Conservation (phyloP, 1,140 invertebrate species). For the Stegodyphus mimosarum region DNA sequence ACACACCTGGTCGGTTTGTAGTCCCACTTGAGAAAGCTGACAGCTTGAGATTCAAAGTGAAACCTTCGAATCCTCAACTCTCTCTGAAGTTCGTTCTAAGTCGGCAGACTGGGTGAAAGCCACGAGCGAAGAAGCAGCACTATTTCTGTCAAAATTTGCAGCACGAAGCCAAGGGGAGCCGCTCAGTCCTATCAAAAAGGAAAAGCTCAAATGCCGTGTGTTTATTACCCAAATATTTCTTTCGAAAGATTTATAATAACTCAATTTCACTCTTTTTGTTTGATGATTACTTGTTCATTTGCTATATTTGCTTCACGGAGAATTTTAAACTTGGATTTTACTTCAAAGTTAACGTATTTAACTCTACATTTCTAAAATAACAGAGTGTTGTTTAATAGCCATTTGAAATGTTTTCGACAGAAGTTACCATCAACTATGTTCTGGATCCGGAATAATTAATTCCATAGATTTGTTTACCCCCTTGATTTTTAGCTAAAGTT, state of each 20-base stretch:
- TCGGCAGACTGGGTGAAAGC: neutral
- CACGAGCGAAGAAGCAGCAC: neutral
- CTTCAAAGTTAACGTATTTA: too few species aligned
- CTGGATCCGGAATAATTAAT: too few species aligned
- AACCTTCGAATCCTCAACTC: neutral
- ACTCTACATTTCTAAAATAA: too few species aligned
- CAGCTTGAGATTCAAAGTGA: neutral
- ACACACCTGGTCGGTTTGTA: slow-evolving; percentile 30
- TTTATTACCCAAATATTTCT: neutral
- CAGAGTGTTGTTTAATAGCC: too few species aligned
- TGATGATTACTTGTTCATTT: neutral
- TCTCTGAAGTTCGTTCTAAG: neutral
- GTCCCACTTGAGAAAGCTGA: neutral
- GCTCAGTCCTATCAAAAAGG: neutral
- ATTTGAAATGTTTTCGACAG: too few species aligned
- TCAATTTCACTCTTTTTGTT: neutral
- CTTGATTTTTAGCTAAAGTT: too few species aligned
- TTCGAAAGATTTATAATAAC: neutral
- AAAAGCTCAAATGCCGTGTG: neutral
- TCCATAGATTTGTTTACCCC: too few species aligned
- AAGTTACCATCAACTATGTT: too few species aligned
- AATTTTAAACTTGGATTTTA: too few species aligned
- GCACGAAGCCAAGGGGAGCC: too few species aligned
- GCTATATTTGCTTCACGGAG: too few species aligned
- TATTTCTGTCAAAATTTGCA: too few species aligned